Conservation (phyloP, 2,113 vertebrate species). For the Eurypyga helias region DNA sequence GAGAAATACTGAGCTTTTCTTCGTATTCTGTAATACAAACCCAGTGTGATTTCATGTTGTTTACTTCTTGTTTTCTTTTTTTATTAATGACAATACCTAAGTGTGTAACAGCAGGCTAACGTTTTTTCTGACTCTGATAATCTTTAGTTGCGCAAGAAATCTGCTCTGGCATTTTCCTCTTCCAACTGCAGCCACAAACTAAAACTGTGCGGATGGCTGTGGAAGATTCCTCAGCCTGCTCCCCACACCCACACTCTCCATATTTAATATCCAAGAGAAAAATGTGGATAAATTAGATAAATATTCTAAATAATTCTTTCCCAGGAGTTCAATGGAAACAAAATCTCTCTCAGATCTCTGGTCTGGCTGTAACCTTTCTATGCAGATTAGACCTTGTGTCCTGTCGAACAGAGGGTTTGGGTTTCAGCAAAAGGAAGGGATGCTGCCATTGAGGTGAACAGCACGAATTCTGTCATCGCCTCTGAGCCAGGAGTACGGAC, state of each 20-base stretch:
- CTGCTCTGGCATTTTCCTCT: background rate
- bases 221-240: background rate
- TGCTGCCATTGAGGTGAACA: fast-evolving
- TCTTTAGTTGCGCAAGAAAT: background rate
- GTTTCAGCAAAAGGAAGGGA: background rate
- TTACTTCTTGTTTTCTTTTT: background rate
- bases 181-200: background rate
- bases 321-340: background rate
- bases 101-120: background rate
- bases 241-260: fast-evolving
- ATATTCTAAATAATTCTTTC: background rate
- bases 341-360: background rate
- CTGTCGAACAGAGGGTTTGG: background rate
- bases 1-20: background rate
- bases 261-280: background rate
- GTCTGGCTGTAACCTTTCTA: background rate
- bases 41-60: background rate
- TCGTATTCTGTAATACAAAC: background rate
- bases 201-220: fast-evolving
- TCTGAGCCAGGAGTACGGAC: background rate
- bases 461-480: background rate
- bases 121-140: background rate
- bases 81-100: background rate
- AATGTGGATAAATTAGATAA: background rate
- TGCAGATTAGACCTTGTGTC: background rate